Base-by-base conservation (phyloP, 2,888 invertebrate genomes). In the Petrophora chlorosata region DNA sequence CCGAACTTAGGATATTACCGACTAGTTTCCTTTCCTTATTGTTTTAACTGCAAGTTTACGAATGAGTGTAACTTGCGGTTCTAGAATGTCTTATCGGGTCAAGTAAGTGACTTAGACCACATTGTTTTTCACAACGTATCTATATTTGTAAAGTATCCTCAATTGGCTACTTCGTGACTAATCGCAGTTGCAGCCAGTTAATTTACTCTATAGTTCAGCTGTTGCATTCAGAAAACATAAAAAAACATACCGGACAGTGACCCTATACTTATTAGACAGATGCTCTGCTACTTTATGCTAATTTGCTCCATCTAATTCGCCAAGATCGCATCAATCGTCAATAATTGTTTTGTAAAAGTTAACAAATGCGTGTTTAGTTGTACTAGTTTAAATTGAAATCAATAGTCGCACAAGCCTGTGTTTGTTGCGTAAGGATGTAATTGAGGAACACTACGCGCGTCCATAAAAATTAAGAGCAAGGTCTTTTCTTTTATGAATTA, bases 391-490 rank as follows among this genome's bases (percentile, higher is more conserved):
- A 47, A 47, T 45, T 45, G 29, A 30, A 30, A 25, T 25, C 29
- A 35, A 34, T 33, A 28, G 9, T 8, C 12, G 12, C 19, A 19
- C 29, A 15, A 9, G 16, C 15, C 26, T 25, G n/a, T 17, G 38
- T 48, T 39, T 46, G 43, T 53, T 56, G 39, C 51, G 49, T 51
- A 57, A 50, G 43, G 17, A 25, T 56, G 45, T 43, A 61, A 58
- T 58, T 61, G 55, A 45, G 46, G 53, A 54, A 47, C 47, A 46
- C 50, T 41, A 44, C 36, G 30, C 46, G 47, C 55, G 29, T 47
- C 46, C 36, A 56, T 50, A 48, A 44, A 50, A 58, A 61, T 61
- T 61, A 48, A 39, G 60, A 53, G 38, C 60, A 58, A 61, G 60
- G 60, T 43, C 56, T 52, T 50, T 51, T 52, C 38, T 53, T 57